Conservation (phyloP, 2,113 vertebrate species). For the Scomber colias region DNA sequence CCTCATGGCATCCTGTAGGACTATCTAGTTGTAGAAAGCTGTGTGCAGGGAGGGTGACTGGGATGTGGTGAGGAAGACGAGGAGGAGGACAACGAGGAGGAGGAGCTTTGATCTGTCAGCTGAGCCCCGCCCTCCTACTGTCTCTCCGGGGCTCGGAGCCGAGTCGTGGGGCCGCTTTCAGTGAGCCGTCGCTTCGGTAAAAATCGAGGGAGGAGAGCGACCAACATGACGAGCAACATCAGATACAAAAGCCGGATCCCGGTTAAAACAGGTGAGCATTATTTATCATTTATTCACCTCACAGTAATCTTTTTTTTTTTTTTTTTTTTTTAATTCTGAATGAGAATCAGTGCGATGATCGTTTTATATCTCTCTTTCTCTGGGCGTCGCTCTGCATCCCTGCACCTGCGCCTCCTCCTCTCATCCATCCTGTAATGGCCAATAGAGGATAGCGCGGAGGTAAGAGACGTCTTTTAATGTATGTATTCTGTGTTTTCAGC, state of each 20-base stretch:
- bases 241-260: slow-evolving; percentile 93
- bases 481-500: background rate
- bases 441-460: slow-evolving; percentile 83
- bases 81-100: slow-evolving; percentile 32
- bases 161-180: slow-evolving; percentile 56
- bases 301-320: too few relatives aligned
- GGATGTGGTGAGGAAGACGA: background rate
- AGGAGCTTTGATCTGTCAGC: slow-evolving; percentile 45
- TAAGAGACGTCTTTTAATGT: slow-evolving; percentile 61
- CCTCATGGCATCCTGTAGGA: slow-evolving; percentile 1
- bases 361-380: slow-evolving; percentile 56
- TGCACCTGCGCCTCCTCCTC: slow-evolving; percentile 80
- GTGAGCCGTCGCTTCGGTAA: slow-evolving; percentile 54
- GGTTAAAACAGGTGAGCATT: slow-evolving; percentile 91
- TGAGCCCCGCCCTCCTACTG: slow-evolving; percentile 54
- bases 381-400: slow-evolving; percentile 77
- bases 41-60: slow-evolving; percentile 41
- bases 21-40: background rate
- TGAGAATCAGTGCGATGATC: slow-evolving; percentile 25
- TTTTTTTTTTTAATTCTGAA: too few relatives aligned
- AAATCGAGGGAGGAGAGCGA: slow-evolving; percentile 53
- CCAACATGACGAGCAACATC: slow-evolving; percentile 91
- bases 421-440: slow-evolving; percentile 62
- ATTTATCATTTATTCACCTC: background rate
- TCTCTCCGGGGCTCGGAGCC: slow-evolving; percentile 54